These are phyloP conservation scores for Smittia aterrima DNA, from an alignment of 2,888 invertebrate genomes.

Conservation along the genomic window DNA sequence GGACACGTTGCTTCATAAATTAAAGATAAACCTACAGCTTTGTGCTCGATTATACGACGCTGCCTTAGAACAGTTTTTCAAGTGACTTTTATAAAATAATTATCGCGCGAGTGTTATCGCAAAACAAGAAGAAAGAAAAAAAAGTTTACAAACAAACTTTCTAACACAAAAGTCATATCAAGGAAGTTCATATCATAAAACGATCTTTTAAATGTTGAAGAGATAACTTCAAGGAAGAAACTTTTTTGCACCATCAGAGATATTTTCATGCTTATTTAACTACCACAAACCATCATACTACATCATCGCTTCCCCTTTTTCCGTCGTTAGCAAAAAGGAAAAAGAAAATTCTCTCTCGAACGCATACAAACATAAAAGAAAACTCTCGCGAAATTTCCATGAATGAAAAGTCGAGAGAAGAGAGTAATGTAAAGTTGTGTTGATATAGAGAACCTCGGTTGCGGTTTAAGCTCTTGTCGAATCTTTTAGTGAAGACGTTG, in stretches of 20 bases:
- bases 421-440: neutral
- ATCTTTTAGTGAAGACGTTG: neutral
- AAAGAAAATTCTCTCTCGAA: neutral
- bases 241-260: constrained; percentile 14
- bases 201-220: neutral
- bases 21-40: neutral
- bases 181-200: neutral
- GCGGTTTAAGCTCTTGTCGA: neutral
- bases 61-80: constrained; percentile 18
- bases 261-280: constrained; percentile 38
- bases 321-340: neutral
- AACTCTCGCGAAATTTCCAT: constrained; percentile 27
- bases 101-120: too few species aligned
- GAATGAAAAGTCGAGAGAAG: constrained; percentile 27
- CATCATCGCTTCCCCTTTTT: neutral
- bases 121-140: too few species aligned
- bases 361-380: neutral
- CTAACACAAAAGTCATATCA: neutral
- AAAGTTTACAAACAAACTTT: neutral
- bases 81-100: neutral
- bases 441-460: neutral
- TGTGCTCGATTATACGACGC: neutral
- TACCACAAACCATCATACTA: constrained; percentile 24
- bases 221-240: neutral
- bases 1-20: too few species aligned